These are phyloP conservation scores for Lysiphlebus fabarum DNA, from an alignment of 1,140 invertebrate species.

Conservation along the genomic window DNA sequence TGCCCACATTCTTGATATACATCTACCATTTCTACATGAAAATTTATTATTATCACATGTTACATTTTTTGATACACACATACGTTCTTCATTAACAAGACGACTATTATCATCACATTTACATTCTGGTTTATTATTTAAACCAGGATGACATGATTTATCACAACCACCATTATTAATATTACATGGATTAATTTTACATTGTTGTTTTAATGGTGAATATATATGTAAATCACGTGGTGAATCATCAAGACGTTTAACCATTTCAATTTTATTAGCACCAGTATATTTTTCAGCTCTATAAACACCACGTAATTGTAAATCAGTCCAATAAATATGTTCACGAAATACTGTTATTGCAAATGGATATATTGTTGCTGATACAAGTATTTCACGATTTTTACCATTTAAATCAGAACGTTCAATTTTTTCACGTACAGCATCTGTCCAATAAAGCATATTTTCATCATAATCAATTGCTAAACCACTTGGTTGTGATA, in stretches of 20 bases:
- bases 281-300: constrained; percentile 96
- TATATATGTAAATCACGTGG: constrained; percentile 90
- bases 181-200: constrained; percentile 79
- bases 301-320: constrained; percentile 91
- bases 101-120: constrained; percentile 82
- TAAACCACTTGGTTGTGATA: constrained; percentile 93
- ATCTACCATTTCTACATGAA: constrained; percentile 90
- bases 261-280: constrained; percentile 89
- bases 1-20: constrained; percentile 92
- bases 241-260: constrained; percentile 85
- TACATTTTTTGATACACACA: constrained; percentile 84
- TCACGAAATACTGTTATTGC: constrained; percentile 88
- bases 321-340: constrained; percentile 97
- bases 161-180: constrained; percentile 95
- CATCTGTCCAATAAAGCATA: constrained; percentile 97
- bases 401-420: constrained; percentile 83
- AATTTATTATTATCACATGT: constrained; percentile 89
- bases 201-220: constrained; percentile 75
- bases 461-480: constrained; percentile 94
- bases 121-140: constrained; percentile 81
- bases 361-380: constrained; percentile 93
- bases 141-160: constrained; percentile 87
- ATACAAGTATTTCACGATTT: constrained; percentile 72
- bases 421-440: constrained; percentile 95
- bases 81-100: constrained; percentile 86